Conservation (phyloP, 1,140 invertebrate species). For the Dermatophagoides farinae region DNA sequence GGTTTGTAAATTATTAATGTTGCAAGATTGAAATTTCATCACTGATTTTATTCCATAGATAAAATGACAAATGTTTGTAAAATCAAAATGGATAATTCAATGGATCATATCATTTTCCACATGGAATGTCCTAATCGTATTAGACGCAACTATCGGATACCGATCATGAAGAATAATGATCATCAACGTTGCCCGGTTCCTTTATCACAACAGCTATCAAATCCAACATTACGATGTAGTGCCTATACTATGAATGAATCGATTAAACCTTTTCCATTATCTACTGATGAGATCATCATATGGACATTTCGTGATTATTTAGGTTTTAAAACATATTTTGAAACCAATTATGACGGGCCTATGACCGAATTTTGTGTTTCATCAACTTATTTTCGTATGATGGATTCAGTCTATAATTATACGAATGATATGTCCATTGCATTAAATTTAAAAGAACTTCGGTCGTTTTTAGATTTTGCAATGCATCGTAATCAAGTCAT, state of each 20-base stretch:
- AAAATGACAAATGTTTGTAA: neutral
- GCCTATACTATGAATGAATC: neutral
- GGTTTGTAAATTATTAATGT: neutral
- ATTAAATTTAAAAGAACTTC: neutral
- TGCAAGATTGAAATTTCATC: neutral
- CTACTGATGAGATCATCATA: neutral
- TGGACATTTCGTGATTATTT: neutral
- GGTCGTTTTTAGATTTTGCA: neutral
- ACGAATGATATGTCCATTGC: neutral
- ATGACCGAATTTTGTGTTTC: neutral
- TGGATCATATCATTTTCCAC: neutral
- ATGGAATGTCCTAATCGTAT: neutral
- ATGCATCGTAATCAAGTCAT: neutral
- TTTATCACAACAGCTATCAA: neutral
- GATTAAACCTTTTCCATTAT: neutral
- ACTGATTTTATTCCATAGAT: neutral
- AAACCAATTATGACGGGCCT: neutral
- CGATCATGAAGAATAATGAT: neutral
- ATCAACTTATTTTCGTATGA: neutral
- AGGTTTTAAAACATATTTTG: neutral
- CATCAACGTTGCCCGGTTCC: neutral
- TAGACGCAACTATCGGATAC: neutral
- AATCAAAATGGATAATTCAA: neutral
- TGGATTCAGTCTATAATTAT: neutral
- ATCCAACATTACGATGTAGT: neutral